Evolutionary conservation across 2,797 vertebrate species (phyloP), one percentile per base, ranked within the genome.

Genomic region (Meda fulgida): DNA sequence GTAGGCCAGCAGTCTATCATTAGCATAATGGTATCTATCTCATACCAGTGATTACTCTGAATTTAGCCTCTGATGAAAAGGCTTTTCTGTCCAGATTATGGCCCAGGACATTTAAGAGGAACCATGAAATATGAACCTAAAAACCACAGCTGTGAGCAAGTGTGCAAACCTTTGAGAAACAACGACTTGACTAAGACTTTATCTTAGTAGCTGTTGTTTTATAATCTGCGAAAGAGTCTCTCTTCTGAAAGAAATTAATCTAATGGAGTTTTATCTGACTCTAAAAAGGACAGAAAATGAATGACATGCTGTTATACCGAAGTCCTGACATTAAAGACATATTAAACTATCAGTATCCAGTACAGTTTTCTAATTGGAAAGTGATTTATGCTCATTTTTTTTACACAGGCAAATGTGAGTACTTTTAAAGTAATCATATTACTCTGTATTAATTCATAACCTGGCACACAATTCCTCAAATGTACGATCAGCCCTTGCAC

Each of bases 401-500:
- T 60, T 60, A 58, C 55, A 23, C 46, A 21, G 4, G 5, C 43
- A 67, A 26, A 80, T 69, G 18, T 38, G 31, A 55, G 69, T 9
- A 53, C 5, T 14, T 76, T 40, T 38, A 1, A 65, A 65, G 8
- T 21, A 38, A 38, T 34, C 11, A 34, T 0, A 23, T 63, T 63
- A 21, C 29, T 77, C 46, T 21, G 40, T 71, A 34, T 48, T 79
- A 19, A 70, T 60, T 84, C 9, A 34, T 60, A 60, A 83, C 40
- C 40, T 5, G 21, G 19, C 19, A 13, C 18, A n/a, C 34, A 69
- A 58, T 84, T 60, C 66, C 16, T 79, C 51, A 71, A 84, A 79
- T 70, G 65, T 58, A 36, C 21, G 8, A 38, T 31, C 83, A 85
- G 76, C 83, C 83, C 83, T 85, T 80, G 76, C 71, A 71, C 77